Base-by-base conservation (phyloP, 2,113 vertebrate genomes). In the Cairina moschata region DNA sequence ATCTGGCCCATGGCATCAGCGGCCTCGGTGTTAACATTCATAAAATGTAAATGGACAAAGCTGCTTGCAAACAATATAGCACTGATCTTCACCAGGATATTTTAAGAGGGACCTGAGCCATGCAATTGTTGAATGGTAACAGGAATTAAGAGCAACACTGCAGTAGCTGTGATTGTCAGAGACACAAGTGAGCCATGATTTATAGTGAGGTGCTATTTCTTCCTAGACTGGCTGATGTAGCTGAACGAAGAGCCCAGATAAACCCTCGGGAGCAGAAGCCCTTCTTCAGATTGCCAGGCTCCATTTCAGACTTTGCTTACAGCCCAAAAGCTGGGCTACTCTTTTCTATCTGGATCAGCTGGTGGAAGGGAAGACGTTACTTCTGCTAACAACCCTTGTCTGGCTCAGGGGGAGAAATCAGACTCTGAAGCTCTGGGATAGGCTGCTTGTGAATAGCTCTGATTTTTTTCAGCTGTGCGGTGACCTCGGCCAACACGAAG, bases 371-470 rank as follows among this genome's bases (percentile, higher is more conserved):
- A 90, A 93, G 83, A 76, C 3, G 11, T 59, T 88, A 22, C 83
- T 80, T 90, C 73, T 88, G 56, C 83, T 92, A 95, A 91, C 56
- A 93, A 29, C 81, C 38, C 38, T 84, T 9, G 4, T 68, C 86
- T 79, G 69, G 86, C 69, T 93, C 34, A 93, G 92, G 69, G 83
- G 71, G 74, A 89, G 66, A 95, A 93, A 86, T 93, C 73, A 93
- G 54, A 78, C n/a, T 90, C 86, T 94, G 86, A 76, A 66, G 88
- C 76, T 68, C 80, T 81, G 76, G 32, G 34, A 84, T 28, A 91
- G 80, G 85, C 48, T 94, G 48, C 48, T 60, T 71, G 80, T 84
- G 90, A 96, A 90, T 84, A 91, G 88, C 72, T 91, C 90, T 86
- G 80, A 62, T 54, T 63, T 86, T 77, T 63, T 91, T 69, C 72